These are phyloP conservation scores for Latrodectus geometricus DNA, from an alignment of 1,140 invertebrate genomes.

Conservation along the genomic window DNA sequence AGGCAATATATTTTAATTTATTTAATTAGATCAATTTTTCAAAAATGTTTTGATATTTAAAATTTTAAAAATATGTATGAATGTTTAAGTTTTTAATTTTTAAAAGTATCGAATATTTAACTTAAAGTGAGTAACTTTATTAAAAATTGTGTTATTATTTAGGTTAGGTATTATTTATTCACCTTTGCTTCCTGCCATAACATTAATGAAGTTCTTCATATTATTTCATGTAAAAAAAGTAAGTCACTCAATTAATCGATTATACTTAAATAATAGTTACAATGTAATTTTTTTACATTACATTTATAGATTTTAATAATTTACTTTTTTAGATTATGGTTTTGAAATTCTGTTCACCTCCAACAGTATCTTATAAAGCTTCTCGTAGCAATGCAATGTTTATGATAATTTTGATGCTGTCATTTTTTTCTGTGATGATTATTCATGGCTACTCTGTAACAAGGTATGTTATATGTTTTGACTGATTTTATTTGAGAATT, in stretches of 20 bases:
- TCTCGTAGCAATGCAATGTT: conserved; percentile 85
- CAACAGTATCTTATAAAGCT: conserved; percentile 81
- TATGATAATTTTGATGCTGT: conserved; percentile 82
- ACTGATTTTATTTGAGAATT: no score
- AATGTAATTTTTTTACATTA: no score
- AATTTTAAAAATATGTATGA: no score
- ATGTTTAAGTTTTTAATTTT: no score
- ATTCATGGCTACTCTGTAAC: conserved; percentile 81
- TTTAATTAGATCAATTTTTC: no score
- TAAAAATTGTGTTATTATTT: not conserved
- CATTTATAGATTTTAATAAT: not conserved
- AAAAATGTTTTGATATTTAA: no score
- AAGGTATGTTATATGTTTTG: conserved; percentile 68
- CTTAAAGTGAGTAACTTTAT: no score
- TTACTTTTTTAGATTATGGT: conserved; percentile 66
- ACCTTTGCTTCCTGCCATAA: conserved; percentile 81
- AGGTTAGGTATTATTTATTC: conserved; percentile 86
- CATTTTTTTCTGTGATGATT: conserved; percentile 78
- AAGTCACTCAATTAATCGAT: not conserved
- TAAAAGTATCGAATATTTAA: no score
- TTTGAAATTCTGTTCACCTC: conserved; percentile 71
- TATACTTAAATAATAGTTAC: not conserved
- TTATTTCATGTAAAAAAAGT: conserved; percentile 91
- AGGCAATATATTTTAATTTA: no score
- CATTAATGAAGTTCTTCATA: conserved; percentile 79